Evolutionary conservation across 2,113 vertebrate species (phyloP).

Genomic region (Pterocles burchelli): DNA sequence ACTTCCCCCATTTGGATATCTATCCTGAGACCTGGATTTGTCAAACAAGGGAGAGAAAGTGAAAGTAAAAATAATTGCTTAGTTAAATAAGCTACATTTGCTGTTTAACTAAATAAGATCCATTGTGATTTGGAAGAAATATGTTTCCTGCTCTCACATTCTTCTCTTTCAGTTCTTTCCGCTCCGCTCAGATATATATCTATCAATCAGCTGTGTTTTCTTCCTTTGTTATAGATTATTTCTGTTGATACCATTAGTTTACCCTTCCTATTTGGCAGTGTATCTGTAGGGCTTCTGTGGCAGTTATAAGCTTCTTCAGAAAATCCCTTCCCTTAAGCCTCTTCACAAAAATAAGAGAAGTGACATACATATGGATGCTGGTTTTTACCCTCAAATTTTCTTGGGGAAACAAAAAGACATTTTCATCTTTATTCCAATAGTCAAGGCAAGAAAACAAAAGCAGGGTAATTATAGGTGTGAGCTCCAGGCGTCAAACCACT

Average conservation of each 20-base stretch:
- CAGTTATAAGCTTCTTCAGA: background rate
- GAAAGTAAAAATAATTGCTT: background rate
- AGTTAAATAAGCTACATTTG: background rate
- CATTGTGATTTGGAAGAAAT: background rate
- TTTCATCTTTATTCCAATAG: background rate
- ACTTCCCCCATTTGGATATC: background rate
- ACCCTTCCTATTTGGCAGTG: background rate
- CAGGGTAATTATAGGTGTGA: background rate
- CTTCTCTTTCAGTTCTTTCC: background rate
- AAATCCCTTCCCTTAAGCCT: constrained; percentile 8
- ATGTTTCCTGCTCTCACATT: background rate
- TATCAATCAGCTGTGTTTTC: background rate
- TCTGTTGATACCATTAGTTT: background rate
- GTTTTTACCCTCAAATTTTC: background rate
- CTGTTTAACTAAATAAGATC: background rate
- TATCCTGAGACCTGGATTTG: background rate
- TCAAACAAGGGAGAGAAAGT: background rate
- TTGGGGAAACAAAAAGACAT: background rate
- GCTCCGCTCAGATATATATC: background rate
- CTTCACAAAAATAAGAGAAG: background rate
- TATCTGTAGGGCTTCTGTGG: background rate
- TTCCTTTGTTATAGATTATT: background rate
- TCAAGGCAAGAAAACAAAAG: background rate
- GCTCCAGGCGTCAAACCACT: background rate
- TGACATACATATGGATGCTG: background rate